phyloP scores from a whole-genome alignment of 2,797 vertebrate genomes.

The Crossoptilon crossoptilon region DNA sequence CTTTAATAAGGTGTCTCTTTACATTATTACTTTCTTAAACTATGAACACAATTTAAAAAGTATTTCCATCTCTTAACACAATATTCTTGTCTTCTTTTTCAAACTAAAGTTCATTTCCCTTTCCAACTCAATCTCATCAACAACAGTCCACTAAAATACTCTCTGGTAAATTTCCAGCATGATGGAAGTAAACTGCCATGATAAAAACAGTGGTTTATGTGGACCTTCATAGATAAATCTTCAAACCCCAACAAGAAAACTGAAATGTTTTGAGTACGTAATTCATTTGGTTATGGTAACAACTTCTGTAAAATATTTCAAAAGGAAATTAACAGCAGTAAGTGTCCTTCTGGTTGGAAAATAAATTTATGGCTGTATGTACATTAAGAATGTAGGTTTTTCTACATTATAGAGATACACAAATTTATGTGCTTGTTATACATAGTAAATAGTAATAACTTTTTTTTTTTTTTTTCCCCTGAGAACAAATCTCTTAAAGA shows the following conservation, averaged over 20 bases:
- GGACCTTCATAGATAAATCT: not conserved
- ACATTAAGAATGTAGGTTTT: not conserved
- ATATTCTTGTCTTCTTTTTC: not conserved
- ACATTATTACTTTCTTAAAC: not conserved
- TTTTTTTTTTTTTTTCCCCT: not conserved
- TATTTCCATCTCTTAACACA: not conserved
- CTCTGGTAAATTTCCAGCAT: not conserved
- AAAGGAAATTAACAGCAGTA: not conserved
- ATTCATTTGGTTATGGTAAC: not conserved
- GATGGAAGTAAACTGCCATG: not conserved
- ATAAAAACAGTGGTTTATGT: not conserved
- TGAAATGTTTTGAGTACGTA: not conserved
- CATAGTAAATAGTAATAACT: not conserved
- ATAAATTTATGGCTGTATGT: not conserved
- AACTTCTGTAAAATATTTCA: not conserved
- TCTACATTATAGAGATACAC: not conserved
- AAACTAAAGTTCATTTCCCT: not conserved
- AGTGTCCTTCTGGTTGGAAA: not conserved
- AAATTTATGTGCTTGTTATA: not conserved
- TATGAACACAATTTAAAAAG: not conserved
- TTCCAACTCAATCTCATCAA: not conserved
- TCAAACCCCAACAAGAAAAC: not conserved
- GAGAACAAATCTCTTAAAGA: not conserved
- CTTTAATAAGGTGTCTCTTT: not conserved
- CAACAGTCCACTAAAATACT: not conserved